A percentile compares a stretch with the other conserved stretches of the same genome.
Conservation (phyloP, 2,113 vertebrate genomes). For the Phocoena phocoena region DNA sequence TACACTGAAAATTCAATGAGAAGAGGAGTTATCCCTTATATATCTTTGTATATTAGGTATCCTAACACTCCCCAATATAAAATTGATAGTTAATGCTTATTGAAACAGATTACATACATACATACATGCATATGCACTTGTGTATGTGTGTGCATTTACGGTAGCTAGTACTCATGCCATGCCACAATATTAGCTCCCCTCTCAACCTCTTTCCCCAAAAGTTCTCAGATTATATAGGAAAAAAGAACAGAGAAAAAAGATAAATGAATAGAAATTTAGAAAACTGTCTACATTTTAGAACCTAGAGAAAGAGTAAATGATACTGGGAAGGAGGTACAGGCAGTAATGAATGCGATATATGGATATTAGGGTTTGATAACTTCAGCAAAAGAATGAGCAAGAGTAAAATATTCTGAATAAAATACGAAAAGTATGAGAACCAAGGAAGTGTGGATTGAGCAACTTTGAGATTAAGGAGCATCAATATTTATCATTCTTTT, state of each 20-base stretch:
- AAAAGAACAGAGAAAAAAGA: background rate
- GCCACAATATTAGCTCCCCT: background rate
- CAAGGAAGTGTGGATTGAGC: background rate
- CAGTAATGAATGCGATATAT: background rate
- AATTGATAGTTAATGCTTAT: background rate
- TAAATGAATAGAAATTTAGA: background rate
- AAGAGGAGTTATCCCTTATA: background rate
- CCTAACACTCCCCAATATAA: background rate
- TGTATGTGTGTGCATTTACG: fast-evolving
- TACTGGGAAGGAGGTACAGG: background rate
- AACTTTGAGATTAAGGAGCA: background rate
- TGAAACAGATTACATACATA: background rate
- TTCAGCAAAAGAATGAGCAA: background rate
- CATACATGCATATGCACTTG: no score
- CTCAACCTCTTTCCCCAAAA: background rate
- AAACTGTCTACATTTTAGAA: background rate
- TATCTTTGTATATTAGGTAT: background rate
- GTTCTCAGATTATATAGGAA: background rate
- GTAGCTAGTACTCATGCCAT: background rate
- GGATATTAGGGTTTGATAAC: background rate
- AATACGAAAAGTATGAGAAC: background rate
- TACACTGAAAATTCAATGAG: background rate
- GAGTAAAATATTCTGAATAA: constrained; percentile 3
- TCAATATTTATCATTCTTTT: background rate
- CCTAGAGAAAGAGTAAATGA: background rate